phyloP scores from a whole-genome alignment of 2,113 vertebrate species.

The Gila orcuttii region DNA sequence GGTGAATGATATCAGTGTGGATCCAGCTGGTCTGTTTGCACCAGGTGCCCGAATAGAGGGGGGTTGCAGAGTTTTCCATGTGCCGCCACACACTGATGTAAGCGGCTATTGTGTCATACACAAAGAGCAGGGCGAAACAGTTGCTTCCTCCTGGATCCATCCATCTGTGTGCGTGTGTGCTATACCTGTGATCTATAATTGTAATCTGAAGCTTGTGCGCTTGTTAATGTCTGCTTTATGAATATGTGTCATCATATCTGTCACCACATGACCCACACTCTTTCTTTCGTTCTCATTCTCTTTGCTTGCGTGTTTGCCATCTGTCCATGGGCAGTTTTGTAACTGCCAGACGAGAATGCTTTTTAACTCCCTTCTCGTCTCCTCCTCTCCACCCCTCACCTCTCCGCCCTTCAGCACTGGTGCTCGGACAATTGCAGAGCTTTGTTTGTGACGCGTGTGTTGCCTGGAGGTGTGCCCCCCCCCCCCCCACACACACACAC shows the following conservation, averaged over 20 bases:
- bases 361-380: slow-evolving; percentile 54
- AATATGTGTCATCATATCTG: slow-evolving; percentile 8
- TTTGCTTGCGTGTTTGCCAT: slow-evolving; percentile 73
- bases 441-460: slow-evolving; percentile 75
- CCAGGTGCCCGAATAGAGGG: slow-evolving; percentile 27
- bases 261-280: slow-evolving; percentile 17
- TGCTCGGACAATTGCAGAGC: slow-evolving; percentile 64
- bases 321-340: slow-evolving; percentile 68
- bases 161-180: slow-evolving; percentile 21
- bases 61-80: slow-evolving; percentile 30
- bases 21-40: slow-evolving; percentile 47
- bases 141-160: slow-evolving; percentile 17
- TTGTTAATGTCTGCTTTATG: not conserved
- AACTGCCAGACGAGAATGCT: slow-evolving; percentile 68
- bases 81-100: slow-evolving; percentile 25
- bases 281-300: slow-evolving; percentile 23
- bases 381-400: slow-evolving; percentile 40
- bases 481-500: not conserved
- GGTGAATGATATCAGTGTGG: slow-evolving; percentile 43
- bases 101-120: slow-evolving; percentile 36
- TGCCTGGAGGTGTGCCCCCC: slow-evolving; percentile 58
- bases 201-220: not conserved
- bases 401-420: slow-evolving; percentile 50
- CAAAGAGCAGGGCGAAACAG: slow-evolving; percentile 20
- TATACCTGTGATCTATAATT: not conserved